Evolutionary conservation across 2,888 invertebrate species (phyloP), one percentile per base, ranked within the genome.

Genomic region (Cyaniris semiargus): DNA sequence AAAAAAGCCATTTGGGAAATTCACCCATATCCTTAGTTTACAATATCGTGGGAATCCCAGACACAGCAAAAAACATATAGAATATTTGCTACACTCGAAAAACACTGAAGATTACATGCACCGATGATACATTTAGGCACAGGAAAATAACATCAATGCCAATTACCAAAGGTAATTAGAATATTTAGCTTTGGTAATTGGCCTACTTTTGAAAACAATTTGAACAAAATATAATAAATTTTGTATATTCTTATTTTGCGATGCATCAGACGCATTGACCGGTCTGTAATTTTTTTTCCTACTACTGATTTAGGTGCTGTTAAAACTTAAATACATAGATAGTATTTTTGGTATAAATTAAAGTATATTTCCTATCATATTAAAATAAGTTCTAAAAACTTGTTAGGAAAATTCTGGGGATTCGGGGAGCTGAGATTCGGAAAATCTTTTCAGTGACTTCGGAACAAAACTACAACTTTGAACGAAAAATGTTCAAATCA

Each of bases 41-140:
- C n/a, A n/a, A n/a, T n/a, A n/a, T n/a, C n/a, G n/a, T n/a, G n/a
- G n/a, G n/a, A n/a, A n/a, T n/a, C n/a, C n/a, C n/a, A n/a, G n/a
- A n/a, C n/a, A n/a, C n/a, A n/a, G n/a, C n/a, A n/a, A n/a, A n/a
- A n/a, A n/a, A n/a, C n/a, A n/a, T n/a, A n/a, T n/a, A n/a, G n/a
- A n/a, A n/a, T 66, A 66, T 23, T 66, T 66, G 66, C 21, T 66
- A 70, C 31, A 70, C 70, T 70, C 15, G 70, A 70, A 70, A 70
- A 70, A 70, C 31, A 70, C 31, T 27, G 27, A 70, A 70, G 70
- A 70, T 27, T 70, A 70, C 31, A 70, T 70, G 70, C 31, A 48
- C 48, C 15, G 3, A 15, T 15, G 15, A 27, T 70, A 31, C 70
- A 27, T 70, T 70, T 70, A 70, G 15, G 31, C 31, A 70, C 15